Base-by-base conservation (phyloP, 2,113 vertebrate genomes). In the Grammomys dolichurus region DNA sequence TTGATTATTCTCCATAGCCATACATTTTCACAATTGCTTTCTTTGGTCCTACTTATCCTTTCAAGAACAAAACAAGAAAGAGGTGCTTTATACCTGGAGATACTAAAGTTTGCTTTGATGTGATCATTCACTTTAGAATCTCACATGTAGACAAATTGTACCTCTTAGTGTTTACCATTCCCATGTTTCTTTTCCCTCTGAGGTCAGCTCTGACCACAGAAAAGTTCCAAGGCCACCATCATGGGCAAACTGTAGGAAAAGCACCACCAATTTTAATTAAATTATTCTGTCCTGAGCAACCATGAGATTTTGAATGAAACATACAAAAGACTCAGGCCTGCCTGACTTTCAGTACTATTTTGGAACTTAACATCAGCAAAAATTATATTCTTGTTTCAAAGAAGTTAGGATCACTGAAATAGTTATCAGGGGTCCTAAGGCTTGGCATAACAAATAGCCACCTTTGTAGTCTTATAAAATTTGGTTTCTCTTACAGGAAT, bases 281-380 rank as follows among this genome's bases (percentile, higher is more conserved):
- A 51, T 36, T 28, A 36, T 69, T 75, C 24, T 92, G 93, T 86
- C 69, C 58, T 91, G 87, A 94, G 26, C 16, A 87, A 94, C 67
- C 78, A 91, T 28, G 77, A 69, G 70, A 89, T 60, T 11, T 63
- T 75, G 54, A 87, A 31, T 63, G 19, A 85, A 67, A 46, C 28
- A 70, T 75, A 26, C 6, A 58, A 58, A 94, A 92, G 72, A 92
- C 22, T 36, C 3, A n/a, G 77, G 36, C 54, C 46, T 89, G 19
- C 54, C 46, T 89, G 19, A 51, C 65, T 97, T 87, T 82, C 75
- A 70, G 72, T 84, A 63, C 78, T 89, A 95, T 89, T 69, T 87
- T 86, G 89, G 14, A 95, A 40, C 17, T 91, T 31, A 26, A 22
- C 36, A 93, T 81, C 63, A 92, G n/a, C n/a, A 78, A 92, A 78